A percentile compares a stretch with the other conserved stretches of the same genome.
These are phyloP conservation scores for Phyllotreta cruciferae DNA, from an alignment of 2,888 invertebrate genomes.

Conservation along the genomic window DNA sequence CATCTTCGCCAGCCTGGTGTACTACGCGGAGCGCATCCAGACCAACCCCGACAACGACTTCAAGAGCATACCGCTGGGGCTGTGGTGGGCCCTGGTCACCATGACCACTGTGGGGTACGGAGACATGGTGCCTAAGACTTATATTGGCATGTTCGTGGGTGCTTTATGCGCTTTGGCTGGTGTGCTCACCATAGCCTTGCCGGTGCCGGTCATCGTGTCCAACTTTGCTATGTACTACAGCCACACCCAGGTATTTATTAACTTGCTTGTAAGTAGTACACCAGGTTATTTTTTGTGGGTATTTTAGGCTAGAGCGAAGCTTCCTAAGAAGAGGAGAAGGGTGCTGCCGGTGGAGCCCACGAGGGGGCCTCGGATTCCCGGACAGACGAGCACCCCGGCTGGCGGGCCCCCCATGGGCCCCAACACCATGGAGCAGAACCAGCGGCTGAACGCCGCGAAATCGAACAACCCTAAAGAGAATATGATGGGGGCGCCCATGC, in stretches of 20 bases:
- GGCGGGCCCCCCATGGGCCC: slow-evolving; percentile 62
- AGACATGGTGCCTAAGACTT: slow-evolving; percentile 98
- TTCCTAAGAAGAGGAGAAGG: slow-evolving; percentile 97
- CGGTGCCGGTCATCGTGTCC: slow-evolving; percentile 98
- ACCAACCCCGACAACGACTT: slow-evolving; percentile 96
- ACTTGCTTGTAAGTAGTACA: too few relatives aligned
- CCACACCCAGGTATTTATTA: slow-evolving; percentile 75
- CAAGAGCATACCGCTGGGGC: slow-evolving; percentile 95
- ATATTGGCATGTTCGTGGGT: slow-evolving; percentile 98
- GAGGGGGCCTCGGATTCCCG: slow-evolving; percentile 69
- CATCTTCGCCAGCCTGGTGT: slow-evolving; percentile 97
- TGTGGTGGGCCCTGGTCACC: slow-evolving; percentile 99
- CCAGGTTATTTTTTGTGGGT: too few relatives aligned
- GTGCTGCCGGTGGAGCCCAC: slow-evolving; percentile 96
- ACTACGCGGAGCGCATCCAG: slow-evolving; percentile 93
- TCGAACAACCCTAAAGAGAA: slow-evolving; percentile 82
- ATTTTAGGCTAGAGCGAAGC: slow-evolving; percentile 90
- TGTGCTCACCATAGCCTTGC: slow-evolving; percentile 97
- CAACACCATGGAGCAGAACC: slow-evolving; percentile 67
- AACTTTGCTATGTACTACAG: slow-evolving; percentile 98
- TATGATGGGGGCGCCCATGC: slow-evolving; percentile 64
- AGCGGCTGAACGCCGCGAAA: slow-evolving; percentile 87
- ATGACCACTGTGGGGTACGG: slow-evolving; percentile 99
- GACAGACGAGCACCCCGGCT: slow-evolving; percentile 51
- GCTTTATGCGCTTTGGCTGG: slow-evolving; percentile 98